Conservation (phyloP, 2,113 vertebrate species). For the Aspiorhynchus laticeps region DNA sequence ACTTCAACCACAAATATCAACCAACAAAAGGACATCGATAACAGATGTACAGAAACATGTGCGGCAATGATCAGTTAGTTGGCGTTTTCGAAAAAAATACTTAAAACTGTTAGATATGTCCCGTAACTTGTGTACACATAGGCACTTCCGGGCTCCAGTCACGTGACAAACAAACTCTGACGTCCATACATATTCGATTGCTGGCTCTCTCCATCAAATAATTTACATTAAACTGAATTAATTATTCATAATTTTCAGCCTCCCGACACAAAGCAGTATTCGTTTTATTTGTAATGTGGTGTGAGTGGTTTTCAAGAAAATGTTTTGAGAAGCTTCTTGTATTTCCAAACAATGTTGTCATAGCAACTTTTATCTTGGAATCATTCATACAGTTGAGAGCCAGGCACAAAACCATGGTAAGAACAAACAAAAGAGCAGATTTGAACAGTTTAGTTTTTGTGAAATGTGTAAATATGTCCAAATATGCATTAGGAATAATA, state of each 20-base stretch:
- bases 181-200: not conserved
- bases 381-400: not conserved
- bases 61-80: not conserved
- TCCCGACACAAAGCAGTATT: not conserved
- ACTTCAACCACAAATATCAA: not conserved
- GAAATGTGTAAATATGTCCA: not conserved
- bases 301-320: not conserved
- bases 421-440: not conserved
- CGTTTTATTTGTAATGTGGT: not conserved
- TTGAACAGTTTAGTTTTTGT: not conserved
- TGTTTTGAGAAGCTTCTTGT: not conserved
- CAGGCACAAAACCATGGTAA: constrained; percentile 27
- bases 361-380: constrained; percentile 24
- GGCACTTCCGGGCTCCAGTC: constrained; percentile 33
- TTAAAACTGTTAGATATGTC: not conserved
- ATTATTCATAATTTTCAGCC: not conserved
- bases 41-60: not conserved
- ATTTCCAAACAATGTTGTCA: constrained; percentile 2
- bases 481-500: not conserved
- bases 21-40: too few relatives aligned
- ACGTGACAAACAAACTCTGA: constrained; percentile 19
- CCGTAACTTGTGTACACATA: not conserved
- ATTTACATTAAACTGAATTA: not conserved
- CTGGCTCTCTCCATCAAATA: not conserved
- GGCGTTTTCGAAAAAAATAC: not conserved